phyloP scores from a whole-genome alignment of 2,888 invertebrate genomes.

The Nemotelus nigrinus region DNA sequence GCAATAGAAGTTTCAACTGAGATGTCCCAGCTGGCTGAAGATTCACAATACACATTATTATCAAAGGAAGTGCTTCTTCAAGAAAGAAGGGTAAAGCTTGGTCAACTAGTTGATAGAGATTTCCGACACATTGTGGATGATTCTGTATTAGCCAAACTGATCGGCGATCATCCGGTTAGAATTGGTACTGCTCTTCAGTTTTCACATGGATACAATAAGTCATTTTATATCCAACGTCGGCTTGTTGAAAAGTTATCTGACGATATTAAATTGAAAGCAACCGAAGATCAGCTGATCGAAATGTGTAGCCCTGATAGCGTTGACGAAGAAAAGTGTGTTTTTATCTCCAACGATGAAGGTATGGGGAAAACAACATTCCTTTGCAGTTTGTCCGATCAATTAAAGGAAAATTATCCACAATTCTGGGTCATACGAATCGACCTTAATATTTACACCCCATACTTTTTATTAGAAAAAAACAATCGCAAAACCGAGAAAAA shows the following conservation, averaged over 20 bases:
- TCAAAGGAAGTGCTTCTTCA: neutral
- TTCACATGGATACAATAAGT: neutral
- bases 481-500: too few relatives aligned
- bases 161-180: neutral
- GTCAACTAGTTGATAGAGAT: neutral
- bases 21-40: neutral
- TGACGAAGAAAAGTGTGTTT: neutral
- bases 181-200: neutral
- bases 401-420: neutral
- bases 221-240: slow-evolving; percentile 17
- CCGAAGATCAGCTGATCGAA: slow-evolving; percentile 12
- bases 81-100: neutral
- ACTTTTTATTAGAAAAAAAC: neutral
- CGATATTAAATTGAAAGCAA: neutral
- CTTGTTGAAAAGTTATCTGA: neutral
- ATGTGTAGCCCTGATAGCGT: neutral
- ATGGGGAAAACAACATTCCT: slow-evolving; percentile 31
- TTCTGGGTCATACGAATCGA: slow-evolving; percentile 38
- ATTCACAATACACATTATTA: neutral
- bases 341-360: slow-evolving; percentile 17
- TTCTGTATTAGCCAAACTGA: neutral
- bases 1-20: too few relatives aligned
- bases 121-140: slow-evolving; percentile 3
- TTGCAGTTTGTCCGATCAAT: slow-evolving; percentile 6
- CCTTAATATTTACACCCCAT: slow-evolving; percentile 14